Conservation (phyloP, 2,888 invertebrate species). For the Hartigia nigra region DNA sequence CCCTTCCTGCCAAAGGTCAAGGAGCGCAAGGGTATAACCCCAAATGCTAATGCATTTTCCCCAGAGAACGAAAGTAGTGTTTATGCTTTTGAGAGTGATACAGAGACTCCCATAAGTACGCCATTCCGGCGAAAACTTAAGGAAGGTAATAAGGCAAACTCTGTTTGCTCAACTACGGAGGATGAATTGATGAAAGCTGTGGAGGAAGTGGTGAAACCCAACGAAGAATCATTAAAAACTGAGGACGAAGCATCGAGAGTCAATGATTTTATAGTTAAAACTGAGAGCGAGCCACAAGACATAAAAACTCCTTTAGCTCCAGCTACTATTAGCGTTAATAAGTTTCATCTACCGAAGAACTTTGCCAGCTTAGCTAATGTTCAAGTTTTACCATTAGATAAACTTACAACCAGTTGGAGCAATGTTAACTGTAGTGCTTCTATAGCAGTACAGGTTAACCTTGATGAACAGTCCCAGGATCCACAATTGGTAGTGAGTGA, state of each 20-base stretch:
- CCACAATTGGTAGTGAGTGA: constrained; percentile 20
- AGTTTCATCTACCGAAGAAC: constrained; percentile 55
- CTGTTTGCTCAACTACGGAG: constrained; percentile 55
- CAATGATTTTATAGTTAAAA: constrained; percentile 9
- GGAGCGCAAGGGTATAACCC: constrained; percentile 64
- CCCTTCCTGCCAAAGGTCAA: constrained; percentile 72
- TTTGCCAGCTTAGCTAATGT: constrained; percentile 55
- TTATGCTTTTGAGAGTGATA: constrained; percentile 78
- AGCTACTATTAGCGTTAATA: constrained; percentile 30
- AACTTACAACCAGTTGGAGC: constrained; percentile 60
- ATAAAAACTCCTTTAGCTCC: constrained; percentile 22
- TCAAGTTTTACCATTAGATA: constrained; percentile 58
- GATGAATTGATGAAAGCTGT: constrained; percentile 63
- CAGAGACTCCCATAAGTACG: constrained; percentile 70
- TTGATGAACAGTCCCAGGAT: constrained; percentile 62
- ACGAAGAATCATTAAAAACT: not conserved
- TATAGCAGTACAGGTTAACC: constrained; percentile 70
- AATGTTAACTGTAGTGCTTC: constrained; percentile 67
- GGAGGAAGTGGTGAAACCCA: constrained; percentile 39
- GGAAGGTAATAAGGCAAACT: constrained; percentile 41
- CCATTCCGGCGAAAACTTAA: constrained; percentile 68
- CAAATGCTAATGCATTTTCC: constrained; percentile 73
- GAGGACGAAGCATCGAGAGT: not conserved
- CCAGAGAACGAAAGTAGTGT: constrained; percentile 78
- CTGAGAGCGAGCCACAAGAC: constrained; percentile 31